phyloP scores from a whole-genome alignment of 2,113 vertebrate genomes.

The Lates calcarifer region DNA sequence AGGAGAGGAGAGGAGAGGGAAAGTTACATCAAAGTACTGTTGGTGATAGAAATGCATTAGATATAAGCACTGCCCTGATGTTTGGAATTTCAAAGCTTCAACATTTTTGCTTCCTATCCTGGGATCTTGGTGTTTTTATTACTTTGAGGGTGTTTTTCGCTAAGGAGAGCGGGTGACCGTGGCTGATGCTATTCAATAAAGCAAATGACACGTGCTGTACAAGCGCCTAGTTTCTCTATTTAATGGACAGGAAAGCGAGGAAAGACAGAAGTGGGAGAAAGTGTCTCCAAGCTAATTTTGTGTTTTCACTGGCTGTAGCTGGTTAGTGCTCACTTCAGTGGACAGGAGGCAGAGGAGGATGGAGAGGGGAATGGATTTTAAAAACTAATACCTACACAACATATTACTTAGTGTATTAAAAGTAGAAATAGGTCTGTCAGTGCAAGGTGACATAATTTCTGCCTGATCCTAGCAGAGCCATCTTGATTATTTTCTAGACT shows the following conservation, averaged over 20 bases:
- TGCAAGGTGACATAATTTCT: background rate
- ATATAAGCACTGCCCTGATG: slow-evolving; percentile 59
- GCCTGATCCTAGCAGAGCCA: background rate
- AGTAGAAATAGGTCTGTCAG: background rate
- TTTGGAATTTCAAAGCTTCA: slow-evolving; percentile 67
- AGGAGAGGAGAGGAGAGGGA: slow-evolving; percentile 38
- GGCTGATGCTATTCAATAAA: slow-evolving; percentile 58
- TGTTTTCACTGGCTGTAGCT: slow-evolving; percentile 37
- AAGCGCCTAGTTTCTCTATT: slow-evolving; percentile 27
- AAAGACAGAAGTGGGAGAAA: slow-evolving; percentile 31
- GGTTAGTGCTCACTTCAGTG: slow-evolving; percentile 41
- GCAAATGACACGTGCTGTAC: slow-evolving; percentile 49
- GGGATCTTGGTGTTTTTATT: slow-evolving; percentile 54
- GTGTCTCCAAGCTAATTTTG: slow-evolving; percentile 61
- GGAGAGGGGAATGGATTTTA: background rate
- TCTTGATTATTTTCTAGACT: background rate
- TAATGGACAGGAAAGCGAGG: slow-evolving; percentile 51
- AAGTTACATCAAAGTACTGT: slow-evolving; percentile 71
- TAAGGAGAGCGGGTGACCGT: slow-evolving; percentile 22
- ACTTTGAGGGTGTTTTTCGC: slow-evolving; percentile 57
- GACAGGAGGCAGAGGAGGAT: slow-evolving; percentile 17
- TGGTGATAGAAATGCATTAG: slow-evolving; percentile 68
- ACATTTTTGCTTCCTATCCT: slow-evolving; percentile 40
- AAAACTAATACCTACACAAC: slow-evolving; percentile 9
- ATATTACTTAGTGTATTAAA: background rate